Percentiles rank a stretch among this genome's conserved stretches.
Conservation (phyloP, 2,797 vertebrate species). For the Sebastes iracundus region DNA sequence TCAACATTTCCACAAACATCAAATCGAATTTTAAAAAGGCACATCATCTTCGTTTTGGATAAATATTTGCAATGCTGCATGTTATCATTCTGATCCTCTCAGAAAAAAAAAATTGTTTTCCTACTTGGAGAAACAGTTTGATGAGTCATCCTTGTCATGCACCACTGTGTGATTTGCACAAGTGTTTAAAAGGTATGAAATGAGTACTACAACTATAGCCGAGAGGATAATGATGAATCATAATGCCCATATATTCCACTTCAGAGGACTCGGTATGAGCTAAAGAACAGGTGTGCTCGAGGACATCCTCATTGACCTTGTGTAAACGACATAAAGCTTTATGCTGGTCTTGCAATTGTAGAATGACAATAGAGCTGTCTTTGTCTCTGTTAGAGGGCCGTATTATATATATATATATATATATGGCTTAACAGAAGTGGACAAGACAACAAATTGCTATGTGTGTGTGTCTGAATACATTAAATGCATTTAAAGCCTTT, state of each 20-base stretch:
- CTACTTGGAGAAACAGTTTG: neutral
- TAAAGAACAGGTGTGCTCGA: neutral
- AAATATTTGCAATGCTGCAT: neutral
- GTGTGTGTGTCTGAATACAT: neutral
- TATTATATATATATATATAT: neutral
- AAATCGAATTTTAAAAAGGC: neutral
- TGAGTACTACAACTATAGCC: neutral
- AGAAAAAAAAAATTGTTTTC: neutral
- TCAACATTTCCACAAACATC: neutral
- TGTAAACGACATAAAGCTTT: neutral
- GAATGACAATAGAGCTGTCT: neutral
- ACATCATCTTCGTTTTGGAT: neutral
- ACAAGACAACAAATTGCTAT: conserved; percentile 5
- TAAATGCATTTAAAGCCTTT: neutral
- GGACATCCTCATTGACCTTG: neutral
- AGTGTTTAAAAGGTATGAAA: neutral
- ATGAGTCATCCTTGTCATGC: neutral
- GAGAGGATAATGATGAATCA: conserved; percentile 2
- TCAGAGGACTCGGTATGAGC: neutral
- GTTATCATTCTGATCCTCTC: neutral
- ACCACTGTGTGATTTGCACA: neutral
- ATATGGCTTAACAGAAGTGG: neutral
- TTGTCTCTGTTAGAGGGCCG: neutral
- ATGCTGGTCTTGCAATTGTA: neutral
- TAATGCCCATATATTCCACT: neutral